Evolutionary conservation across 2,113 vertebrate species (phyloP).

Genomic region (Marmota flaviventris): DNA sequence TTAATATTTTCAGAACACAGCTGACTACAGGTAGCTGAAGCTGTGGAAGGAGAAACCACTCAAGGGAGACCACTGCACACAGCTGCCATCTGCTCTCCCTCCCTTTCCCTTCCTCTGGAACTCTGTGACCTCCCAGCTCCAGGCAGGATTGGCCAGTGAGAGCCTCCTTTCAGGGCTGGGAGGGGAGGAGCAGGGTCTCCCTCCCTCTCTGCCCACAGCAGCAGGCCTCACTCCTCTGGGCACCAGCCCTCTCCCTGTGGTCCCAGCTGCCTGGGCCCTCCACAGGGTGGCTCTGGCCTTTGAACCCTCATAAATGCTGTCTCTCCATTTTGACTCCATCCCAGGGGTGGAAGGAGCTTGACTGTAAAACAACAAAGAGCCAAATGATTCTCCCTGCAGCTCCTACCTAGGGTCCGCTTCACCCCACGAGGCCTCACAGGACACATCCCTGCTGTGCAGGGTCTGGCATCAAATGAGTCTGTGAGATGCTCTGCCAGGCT

Average conservation of each 20-base stretch:
- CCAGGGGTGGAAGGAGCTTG: too few relatives aligned
- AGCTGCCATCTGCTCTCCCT: background rate
- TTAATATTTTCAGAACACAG: too few relatives aligned
- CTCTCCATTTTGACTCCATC: background rate
- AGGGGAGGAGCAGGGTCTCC: too few relatives aligned
- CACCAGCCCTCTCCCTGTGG: background rate
- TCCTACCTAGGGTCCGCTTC: background rate
- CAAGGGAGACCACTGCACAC: accelerated
- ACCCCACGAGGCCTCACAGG: background rate
- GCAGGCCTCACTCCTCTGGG: background rate
- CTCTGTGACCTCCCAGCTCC: background rate
- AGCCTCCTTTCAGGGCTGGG: too few relatives aligned
- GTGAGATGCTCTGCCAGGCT: background rate
- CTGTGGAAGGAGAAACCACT: too few relatives aligned
- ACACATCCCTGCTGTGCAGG: too few relatives aligned
- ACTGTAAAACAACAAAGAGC: background rate
- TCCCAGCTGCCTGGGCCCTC: background rate
- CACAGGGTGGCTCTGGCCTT: background rate
- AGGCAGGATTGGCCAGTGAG: background rate
- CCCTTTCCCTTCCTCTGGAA: background rate
- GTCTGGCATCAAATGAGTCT: background rate
- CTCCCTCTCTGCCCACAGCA: too few relatives aligned
- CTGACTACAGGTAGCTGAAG: background rate
- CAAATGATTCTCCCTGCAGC: background rate
- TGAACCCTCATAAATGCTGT: background rate